Evolutionary conservation across 2,113 vertebrate genomes (phyloP).

Genomic region (Phylloscopus whistleri): DNA sequence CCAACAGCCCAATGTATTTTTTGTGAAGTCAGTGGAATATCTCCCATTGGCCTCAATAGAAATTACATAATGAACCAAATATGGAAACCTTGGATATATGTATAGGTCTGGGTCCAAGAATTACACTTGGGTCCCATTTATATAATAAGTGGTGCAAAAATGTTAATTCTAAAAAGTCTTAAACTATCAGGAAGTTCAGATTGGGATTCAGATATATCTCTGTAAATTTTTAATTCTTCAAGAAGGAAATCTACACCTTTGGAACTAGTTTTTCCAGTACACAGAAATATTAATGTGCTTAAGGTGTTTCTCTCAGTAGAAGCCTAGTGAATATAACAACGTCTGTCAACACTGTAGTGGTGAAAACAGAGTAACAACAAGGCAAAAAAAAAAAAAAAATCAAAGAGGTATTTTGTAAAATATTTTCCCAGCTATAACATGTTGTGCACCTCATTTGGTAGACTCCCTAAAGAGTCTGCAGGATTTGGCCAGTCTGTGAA

Average conservation of each 20-base stretch:
- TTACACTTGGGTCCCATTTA: background rate
- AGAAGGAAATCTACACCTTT: background rate
- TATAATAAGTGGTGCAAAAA: background rate
- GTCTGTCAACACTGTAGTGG: background rate
- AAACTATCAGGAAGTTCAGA: background rate
- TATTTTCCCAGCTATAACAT: background rate
- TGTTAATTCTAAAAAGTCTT: background rate
- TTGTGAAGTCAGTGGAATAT: conserved; percentile 1
- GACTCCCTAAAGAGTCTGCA: background rate
- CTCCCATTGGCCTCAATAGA: background rate
- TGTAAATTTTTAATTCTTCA: background rate
- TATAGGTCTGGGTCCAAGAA: background rate
- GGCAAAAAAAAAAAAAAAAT: background rate
- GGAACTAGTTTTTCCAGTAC: background rate
- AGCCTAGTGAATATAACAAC: background rate
- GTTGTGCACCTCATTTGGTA: background rate
- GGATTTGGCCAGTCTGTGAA: background rate
- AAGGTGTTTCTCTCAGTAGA: background rate
- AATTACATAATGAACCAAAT: conserved; percentile 1
- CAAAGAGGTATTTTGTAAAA: background rate
- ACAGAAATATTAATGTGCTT: background rate
- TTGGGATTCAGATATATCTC: background rate
- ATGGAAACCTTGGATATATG: background rate
- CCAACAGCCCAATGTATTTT: background rate
- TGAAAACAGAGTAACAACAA: background rate